Percentiles rank a stretch among this genome's conserved stretches.
Conservation (phyloP, 2,888 invertebrate genomes). For the Lochmaea capreae region DNA sequence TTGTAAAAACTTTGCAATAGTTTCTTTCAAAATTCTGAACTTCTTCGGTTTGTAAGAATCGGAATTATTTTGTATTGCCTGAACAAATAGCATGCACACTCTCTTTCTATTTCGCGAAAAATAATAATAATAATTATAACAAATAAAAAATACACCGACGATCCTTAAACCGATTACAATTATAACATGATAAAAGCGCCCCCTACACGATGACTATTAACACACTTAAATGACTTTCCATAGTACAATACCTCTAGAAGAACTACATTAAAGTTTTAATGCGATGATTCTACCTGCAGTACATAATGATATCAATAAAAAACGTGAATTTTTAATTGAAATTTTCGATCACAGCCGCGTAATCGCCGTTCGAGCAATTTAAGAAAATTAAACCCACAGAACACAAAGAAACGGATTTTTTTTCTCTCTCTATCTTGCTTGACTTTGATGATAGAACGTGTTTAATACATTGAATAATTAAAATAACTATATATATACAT, state of each 20-base stretch:
- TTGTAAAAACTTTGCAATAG: no score
- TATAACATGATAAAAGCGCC: conserved; percentile 15
- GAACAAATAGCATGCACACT: no score
- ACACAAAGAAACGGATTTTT: conserved; percentile 46
- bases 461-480: conserved; percentile 51
- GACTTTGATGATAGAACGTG: conserved; percentile 44
- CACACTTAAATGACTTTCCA: conserved; percentile 23
- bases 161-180: conserved; percentile 1
- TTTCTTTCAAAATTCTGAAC: no score
- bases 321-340: conserved; percentile 51
- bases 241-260: conserved; percentile 31
- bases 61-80: no score
- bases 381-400: conserved; percentile 50
- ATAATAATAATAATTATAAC: no score
- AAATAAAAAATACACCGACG: neutral
- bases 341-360: conserved; percentile 47
- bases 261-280: conserved; percentile 33
- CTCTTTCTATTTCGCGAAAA: no score
- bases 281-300: conserved; percentile 34
- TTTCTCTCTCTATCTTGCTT: conserved; percentile 9
- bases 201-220: conserved; percentile 24
- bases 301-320: conserved; percentile 41
- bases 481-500: conserved; percentile 45
- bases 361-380: conserved; percentile 48
- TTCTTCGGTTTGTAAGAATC: no score